A percentile compares a stretch with the other conserved stretches of the same genome.
phyloP scores from a whole-genome alignment of 2,113 vertebrate species.

The Acinonyx jubatus region DNA sequence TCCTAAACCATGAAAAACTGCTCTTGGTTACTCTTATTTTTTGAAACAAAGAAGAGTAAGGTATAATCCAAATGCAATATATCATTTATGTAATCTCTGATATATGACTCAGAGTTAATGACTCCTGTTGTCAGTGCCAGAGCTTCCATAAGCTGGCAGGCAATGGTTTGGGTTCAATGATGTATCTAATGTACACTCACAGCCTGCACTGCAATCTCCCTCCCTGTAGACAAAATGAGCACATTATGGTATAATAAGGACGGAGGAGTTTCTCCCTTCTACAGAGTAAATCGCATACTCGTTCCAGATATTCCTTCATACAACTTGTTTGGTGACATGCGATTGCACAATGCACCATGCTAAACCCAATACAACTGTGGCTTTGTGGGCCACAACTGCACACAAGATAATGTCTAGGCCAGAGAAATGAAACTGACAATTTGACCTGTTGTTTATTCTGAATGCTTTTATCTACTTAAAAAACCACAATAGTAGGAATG shows the following conservation, averaged over 20 bases:
- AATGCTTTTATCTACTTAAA: background rate
- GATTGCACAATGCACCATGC: background rate
- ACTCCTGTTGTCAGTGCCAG: background rate
- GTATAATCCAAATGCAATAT: background rate
- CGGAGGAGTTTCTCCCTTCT: background rate
- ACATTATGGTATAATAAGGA: background rate
- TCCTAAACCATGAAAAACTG: background rate
- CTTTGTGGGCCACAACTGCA: background rate
- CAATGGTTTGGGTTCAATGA: background rate
- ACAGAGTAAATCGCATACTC: background rate
- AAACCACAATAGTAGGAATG: background rate
- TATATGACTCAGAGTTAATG: background rate
- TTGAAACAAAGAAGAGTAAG: background rate
- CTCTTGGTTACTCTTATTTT: background rate
- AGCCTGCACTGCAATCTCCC: background rate
- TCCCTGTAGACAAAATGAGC: background rate
- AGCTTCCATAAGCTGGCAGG: background rate
- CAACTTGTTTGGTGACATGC: background rate
- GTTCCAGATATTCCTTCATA: background rate
- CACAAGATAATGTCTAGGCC: background rate
- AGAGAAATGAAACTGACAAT: background rate
- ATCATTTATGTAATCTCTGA: background rate
- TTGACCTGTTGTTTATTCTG: background rate
- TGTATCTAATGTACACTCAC: accelerated
- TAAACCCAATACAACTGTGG: background rate